Evolutionary conservation across 2,797 vertebrate genomes (phyloP).

Genomic region (Zalophus californianus): DNA sequence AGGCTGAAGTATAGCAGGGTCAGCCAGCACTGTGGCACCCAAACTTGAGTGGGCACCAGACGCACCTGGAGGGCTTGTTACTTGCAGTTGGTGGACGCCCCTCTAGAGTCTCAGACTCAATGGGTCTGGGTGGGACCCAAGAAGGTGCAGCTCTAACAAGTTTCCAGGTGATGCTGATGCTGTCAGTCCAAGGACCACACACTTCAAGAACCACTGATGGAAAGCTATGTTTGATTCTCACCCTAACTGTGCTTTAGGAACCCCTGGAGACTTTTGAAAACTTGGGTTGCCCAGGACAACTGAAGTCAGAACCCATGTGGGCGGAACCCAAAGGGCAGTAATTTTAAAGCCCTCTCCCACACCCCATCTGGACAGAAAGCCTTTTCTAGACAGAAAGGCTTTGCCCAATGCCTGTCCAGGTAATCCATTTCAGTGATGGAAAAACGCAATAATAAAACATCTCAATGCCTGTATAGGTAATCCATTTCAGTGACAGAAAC

Average conservation of each 20-base stretch:
- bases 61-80: not conserved
- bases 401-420: not conserved
- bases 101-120: not conserved
- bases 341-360: not conserved
- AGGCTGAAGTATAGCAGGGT: not conserved
- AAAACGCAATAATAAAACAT: not conserved
- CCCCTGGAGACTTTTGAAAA: not conserved
- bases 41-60: not conserved
- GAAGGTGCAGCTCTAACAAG: not conserved
- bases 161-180: not conserved
- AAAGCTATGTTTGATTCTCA: not conserved
- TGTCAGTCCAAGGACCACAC: not conserved
- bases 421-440: not conserved
- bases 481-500: not conserved
- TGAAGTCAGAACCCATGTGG: not conserved
- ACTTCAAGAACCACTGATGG: not conserved
- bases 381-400: not conserved
- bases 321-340: not conserved
- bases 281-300: not conserved
- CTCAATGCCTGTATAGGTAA: not conserved
- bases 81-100: not conserved
- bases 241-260: not conserved
- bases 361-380: not conserved
- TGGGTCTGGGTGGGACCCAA: not conserved
- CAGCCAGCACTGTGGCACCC: not conserved